Evolutionary conservation across 2,888 invertebrate genomes (phyloP).

Genomic region (Drosophila sordidula): DNA sequence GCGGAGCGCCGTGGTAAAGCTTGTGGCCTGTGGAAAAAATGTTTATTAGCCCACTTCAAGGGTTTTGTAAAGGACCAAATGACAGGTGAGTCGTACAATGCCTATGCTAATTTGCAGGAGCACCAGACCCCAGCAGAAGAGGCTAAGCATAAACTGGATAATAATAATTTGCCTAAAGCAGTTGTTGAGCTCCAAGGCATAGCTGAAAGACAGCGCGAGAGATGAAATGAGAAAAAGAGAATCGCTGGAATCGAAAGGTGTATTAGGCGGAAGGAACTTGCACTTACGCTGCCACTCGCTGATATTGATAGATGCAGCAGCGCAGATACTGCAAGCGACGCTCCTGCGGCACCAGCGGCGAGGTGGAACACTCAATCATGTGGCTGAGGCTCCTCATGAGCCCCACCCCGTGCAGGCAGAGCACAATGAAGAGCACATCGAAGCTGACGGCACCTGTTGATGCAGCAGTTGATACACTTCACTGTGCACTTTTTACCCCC

Average conservation of each 20-base stretch:
- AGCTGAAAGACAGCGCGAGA: conserved; percentile 50
- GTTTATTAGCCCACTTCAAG: neutral
- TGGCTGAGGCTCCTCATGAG: conserved; percentile 64
- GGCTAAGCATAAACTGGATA: conserved; percentile 77
- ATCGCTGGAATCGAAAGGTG: neutral
- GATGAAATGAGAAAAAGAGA: too few relatives aligned
- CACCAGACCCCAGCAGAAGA: conserved; percentile 71
- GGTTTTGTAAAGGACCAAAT: neutral
- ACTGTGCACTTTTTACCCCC: neutral
- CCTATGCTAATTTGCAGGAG: conserved; percentile 76
- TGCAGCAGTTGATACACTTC: conserved; percentile 1
- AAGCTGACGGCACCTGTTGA: conserved; percentile 74
- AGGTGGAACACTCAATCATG: conserved; percentile 71
- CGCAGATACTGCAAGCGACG: conserved; percentile 72
- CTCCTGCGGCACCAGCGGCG: conserved; percentile 65
- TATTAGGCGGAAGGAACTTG: neutral
- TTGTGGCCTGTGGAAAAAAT: conserved; percentile 51
- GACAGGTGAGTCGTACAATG: conserved; percentile 58
- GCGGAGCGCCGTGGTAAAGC: conserved; percentile 58
- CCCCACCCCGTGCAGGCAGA: conserved; percentile 74
- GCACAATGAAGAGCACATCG: conserved; percentile 77
- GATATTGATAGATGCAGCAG: conserved; percentile 75
- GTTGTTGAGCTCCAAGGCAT: conserved; percentile 61
- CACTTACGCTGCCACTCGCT: conserved; percentile 66
- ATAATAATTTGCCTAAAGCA: conserved; percentile 75